These are phyloP conservation scores for Drosophila littoralis DNA, from an alignment of 1,140 invertebrate genomes.

Conservation along the genomic window DNA sequence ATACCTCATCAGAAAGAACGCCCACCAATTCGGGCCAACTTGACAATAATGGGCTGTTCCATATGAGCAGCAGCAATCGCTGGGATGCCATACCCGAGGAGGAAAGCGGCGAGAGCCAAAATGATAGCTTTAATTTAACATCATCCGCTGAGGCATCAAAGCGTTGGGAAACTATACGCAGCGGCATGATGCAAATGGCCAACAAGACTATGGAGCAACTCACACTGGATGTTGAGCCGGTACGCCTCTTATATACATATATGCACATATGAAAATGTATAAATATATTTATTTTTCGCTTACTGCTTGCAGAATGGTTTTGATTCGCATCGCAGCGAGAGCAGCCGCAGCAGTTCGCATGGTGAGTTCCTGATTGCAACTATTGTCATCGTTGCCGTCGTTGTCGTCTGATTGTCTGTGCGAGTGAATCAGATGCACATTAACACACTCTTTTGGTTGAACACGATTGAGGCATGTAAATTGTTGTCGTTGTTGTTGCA, in stretches of 20 bases:
- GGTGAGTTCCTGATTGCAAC: conserved; percentile 58
- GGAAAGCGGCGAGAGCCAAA: conserved; percentile 60
- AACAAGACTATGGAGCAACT: conserved; percentile 58
- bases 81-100: conserved; percentile 81
- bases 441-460: conserved; percentile 35
- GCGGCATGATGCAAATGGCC: conserved; percentile 65
- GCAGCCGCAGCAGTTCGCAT: conserved; percentile 58
- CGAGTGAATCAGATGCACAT: conserved; percentile 53
- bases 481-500: conserved; percentile 33
- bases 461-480: conserved; percentile 43
- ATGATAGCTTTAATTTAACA: conserved; percentile 71
- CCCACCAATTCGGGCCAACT: conserved; percentile 68
- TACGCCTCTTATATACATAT: conserved; percentile 84
- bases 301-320: conserved; percentile 86
- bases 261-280: not conserved
- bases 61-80: conserved; percentile 62
- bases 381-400: conserved; percentile 20
- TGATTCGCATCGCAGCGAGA: conserved; percentile 85
- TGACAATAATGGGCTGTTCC: conserved; percentile 65
- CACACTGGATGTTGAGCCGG: conserved; percentile 87
- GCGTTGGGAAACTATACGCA: conserved; percentile 76
- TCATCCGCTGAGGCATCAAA: conserved; percentile 67
- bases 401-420: conserved; percentile 33
- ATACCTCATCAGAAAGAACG: conserved; percentile 62
- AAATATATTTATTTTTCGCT: not conserved